Conservation (phyloP, 2,888 invertebrate genomes). For the Odontocolon sp. region DNA sequence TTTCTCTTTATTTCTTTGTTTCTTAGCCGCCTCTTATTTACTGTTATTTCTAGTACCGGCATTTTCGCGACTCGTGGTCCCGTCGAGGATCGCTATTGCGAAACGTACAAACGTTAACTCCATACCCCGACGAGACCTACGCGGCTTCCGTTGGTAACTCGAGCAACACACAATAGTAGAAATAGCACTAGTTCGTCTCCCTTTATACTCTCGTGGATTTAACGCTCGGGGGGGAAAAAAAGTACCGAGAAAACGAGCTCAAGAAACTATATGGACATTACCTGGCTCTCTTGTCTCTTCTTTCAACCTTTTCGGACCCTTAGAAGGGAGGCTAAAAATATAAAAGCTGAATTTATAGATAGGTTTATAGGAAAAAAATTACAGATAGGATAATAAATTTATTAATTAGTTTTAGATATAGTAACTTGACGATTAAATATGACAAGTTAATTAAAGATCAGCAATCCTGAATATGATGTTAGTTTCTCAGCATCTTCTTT, state of each 20-base stretch:
- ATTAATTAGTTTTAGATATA: no score
- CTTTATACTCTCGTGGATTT: slow-evolving; percentile 61
- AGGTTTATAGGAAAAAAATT: no score
- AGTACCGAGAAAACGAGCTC: slow-evolving; percentile 47
- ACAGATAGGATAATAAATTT: no score
- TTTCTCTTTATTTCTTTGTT: background rate
- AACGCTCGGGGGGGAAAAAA: slow-evolving; percentile 46
- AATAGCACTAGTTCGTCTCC: slow-evolving; percentile 35
- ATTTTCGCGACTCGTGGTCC: slow-evolving; percentile 51
- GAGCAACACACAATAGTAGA: no score
- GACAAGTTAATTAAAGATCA: background rate
- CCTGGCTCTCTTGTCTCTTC: background rate
- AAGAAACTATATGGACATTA: slow-evolving; percentile 42
- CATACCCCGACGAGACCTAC: slow-evolving; percentile 36
- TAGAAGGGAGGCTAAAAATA: slow-evolving; percentile 2
- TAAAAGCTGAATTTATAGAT: no score
- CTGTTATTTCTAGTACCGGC: slow-evolving; percentile 59
- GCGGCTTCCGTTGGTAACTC: slow-evolving; percentile 37
- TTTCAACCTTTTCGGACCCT: slow-evolving; percentile 9
- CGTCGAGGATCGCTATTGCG: slow-evolving; percentile 28
- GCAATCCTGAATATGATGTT: background rate
- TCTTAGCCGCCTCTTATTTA: slow-evolving; percentile 52
- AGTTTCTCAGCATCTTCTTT: background rate
- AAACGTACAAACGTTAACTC: slow-evolving; percentile 30
- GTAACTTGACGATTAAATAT: no score